A percentile compares a stretch with the other conserved stretches of the same genome.
phyloP scores from a whole-genome alignment of 1,140 invertebrate genomes.

The Penaeus indicus region DNA sequence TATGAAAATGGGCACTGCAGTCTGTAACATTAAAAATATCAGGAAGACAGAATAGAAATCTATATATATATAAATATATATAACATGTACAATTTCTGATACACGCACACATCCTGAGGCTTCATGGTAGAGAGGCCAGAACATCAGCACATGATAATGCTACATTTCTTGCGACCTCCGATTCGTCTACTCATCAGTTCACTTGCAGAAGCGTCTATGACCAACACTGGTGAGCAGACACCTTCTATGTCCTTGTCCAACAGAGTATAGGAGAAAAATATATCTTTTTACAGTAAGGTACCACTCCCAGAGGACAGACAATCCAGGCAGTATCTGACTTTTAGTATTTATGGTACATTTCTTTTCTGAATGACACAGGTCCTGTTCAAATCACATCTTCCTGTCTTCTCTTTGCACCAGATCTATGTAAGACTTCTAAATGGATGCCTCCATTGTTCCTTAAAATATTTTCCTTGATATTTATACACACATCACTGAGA shows the following conservation, averaged over 20 bases:
- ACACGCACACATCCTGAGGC: conserved; percentile 45
- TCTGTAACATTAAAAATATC: neutral
- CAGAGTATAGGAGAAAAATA: too few relatives aligned
- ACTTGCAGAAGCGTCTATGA: too few relatives aligned
- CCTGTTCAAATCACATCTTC: too few relatives aligned
- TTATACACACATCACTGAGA: conserved; percentile 12
- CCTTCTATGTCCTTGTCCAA: neutral
- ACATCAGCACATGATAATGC: neutral
- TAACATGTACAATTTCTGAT: conserved; percentile 6
- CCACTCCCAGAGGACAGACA: too few relatives aligned
- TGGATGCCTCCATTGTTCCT: neutral
- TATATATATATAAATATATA: neutral
- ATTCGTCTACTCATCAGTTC: neutral
- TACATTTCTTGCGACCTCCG: conserved; percentile 13
- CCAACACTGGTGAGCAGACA: neutral
- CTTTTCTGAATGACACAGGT: too few relatives aligned
- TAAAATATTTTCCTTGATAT: conserved; percentile 1
- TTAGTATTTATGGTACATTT: too few relatives aligned
- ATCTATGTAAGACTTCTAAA: too few relatives aligned
- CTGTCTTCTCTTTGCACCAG: too few relatives aligned
- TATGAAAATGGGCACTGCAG: neutral
- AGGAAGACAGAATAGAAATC: conserved; percentile 8
- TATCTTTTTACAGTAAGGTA: too few relatives aligned
- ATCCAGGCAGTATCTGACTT: too few relatives aligned
- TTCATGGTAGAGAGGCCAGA: conserved; percentile 15